These are phyloP conservation scores for Lepidotrigona ventralis DNA, from an alignment of 1,140 invertebrate species.

Conservation along the genomic window DNA sequence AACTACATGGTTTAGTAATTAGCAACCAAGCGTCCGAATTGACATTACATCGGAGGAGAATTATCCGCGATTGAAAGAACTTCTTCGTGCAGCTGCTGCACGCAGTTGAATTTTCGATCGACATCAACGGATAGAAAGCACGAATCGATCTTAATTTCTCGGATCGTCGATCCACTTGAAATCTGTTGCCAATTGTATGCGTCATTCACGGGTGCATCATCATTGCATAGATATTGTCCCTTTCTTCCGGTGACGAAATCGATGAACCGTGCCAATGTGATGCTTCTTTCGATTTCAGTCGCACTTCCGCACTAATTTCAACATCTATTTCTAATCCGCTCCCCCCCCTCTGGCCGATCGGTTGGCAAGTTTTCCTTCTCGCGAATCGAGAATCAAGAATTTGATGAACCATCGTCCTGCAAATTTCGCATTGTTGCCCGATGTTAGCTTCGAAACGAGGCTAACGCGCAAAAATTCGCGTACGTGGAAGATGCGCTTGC, in stretches of 20 bases:
- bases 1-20: neutral
- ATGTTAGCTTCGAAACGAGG: neutral
- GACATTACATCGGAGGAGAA: neutral
- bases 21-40: neutral
- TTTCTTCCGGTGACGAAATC: neutral
- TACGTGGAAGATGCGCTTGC: neutral
- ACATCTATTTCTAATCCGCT: neutral
- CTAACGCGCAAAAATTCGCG: neutral
- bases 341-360: neutral
- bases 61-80: neutral
- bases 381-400: neutral
- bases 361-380: neutral
- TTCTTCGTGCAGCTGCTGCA: neutral
- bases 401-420: neutral
- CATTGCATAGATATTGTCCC: neutral
- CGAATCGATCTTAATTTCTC: slow-evolving; percentile 19
- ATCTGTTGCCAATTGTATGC: neutral
- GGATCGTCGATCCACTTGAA: slow-evolving; percentile 18
- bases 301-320: neutral
- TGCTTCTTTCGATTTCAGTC: slow-evolving; percentile 5
- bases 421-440: neutral
- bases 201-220: neutral
- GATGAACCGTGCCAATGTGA: slow-evolving; percentile 6
- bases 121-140: neutral
- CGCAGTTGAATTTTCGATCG: neutral